These are phyloP conservation scores for Aphidius colemani DNA, from an alignment of 2,888 invertebrate genomes.

Conservation along the genomic window DNA sequence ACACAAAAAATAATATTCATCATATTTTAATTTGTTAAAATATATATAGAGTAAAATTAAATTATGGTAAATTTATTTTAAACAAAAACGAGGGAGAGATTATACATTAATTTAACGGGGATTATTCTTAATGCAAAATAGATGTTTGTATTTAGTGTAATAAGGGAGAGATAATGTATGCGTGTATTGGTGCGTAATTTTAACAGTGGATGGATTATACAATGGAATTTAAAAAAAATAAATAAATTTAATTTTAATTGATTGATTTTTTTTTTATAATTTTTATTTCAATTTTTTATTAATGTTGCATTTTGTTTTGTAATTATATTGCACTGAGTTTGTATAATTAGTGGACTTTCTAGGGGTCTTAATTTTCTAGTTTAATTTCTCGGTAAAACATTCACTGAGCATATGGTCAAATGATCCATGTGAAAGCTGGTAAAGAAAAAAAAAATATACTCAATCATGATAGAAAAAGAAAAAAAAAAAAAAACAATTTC, in stretches of 20 bases:
- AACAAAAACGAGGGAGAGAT: conserved; percentile 1
- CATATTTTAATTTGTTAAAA: not conserved
- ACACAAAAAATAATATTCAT: not conserved
- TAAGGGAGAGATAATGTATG: not conserved
- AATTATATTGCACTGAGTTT: no score
- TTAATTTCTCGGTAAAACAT: no score
- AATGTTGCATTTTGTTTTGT: no score
- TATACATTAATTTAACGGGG: conserved; percentile 18
- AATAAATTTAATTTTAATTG: conserved; percentile 7
- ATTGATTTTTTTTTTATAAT: no score
- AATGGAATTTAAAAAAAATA: not conserved
- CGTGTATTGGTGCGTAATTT: not conserved
- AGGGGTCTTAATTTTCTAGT: no score
- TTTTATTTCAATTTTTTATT: no score
- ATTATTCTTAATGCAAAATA: conserved; percentile 21
- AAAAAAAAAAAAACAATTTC: no score
- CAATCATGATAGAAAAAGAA: no score
- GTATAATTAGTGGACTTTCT: no score
- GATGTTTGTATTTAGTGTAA: not conserved
- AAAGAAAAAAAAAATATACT: no score
- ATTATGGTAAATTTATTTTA: conserved; percentile 9
- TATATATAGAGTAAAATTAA: not conserved
- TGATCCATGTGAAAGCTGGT: no score
- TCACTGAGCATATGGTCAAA: no score
- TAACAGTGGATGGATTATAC: conserved; percentile 2